phyloP scores from a whole-genome alignment of 2,797 vertebrate species.

The Micropoecilia bifurca region DNA sequence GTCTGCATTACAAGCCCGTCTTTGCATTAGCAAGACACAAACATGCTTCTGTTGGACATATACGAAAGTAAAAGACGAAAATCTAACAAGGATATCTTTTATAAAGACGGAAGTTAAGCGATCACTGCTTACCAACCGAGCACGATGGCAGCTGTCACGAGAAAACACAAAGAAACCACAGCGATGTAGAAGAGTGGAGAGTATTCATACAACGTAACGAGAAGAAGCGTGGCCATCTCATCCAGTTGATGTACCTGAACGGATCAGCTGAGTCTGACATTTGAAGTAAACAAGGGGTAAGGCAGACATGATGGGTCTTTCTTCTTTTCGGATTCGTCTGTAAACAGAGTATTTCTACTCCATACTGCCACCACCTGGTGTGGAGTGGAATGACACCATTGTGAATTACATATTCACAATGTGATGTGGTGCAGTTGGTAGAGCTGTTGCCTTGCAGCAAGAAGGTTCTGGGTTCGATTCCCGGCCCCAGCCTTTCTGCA shows the following conservation, averaged over 20 bases:
- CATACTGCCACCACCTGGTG: neutral
- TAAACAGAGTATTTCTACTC: neutral
- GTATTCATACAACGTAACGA: conserved; percentile 91
- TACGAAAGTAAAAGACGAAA: neutral
- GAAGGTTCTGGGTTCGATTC: no score
- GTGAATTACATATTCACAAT: neutral
- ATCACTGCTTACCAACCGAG: conserved; percentile 87
- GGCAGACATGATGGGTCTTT: neutral
- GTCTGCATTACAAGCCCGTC: neutral
- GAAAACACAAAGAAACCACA: conserved; percentile 90
- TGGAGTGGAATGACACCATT: neutral
- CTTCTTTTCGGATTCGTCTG: neutral
- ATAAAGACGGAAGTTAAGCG: neutral
- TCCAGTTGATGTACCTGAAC: neutral
- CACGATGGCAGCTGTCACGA: conserved; percentile 91
- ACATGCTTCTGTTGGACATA: neutral
- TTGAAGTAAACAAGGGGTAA: neutral
- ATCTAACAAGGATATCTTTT: neutral
- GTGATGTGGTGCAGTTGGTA: no score
- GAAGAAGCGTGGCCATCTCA: conserved; percentile 87
- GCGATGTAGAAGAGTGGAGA: conserved; percentile 92
- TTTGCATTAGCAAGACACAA: neutral
- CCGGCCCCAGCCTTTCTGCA: no score
- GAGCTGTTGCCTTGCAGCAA: no score
- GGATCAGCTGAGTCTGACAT: neutral